Percentiles rank a stretch among this genome's conserved stretches.
Evolutionary conservation across 2,113 vertebrate species (phyloP).

Genomic region (Dicaeum eximium): DNA sequence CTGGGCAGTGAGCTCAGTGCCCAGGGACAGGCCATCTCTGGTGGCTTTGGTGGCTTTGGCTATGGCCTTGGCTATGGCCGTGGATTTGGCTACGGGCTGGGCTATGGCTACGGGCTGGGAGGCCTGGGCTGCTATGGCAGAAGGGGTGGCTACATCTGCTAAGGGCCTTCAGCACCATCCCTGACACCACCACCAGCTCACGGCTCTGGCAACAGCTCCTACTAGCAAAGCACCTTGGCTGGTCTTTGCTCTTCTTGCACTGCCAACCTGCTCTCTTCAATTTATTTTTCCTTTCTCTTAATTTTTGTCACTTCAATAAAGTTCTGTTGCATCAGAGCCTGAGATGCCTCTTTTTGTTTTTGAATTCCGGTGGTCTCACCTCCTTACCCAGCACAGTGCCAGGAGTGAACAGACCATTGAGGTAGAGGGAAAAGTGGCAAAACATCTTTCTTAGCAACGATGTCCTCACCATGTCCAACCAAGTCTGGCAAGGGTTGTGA

Average conservation of each 20-base stretch:
- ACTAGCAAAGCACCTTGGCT: no score
- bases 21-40: not conserved
- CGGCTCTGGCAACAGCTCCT: rapidly evolving
- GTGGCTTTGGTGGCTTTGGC: not conserved
- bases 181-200: not conserved
- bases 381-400: rapidly evolving
- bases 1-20: not conserved
- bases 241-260: no score
- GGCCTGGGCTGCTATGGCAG: not conserved
- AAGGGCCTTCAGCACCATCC: not conserved
- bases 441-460: not conserved
- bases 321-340: not conserved
- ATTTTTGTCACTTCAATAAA: not conserved
- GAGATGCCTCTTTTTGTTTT: rapidly evolving
- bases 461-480: no score
- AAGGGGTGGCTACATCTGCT: not conserved
- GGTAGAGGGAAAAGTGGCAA: not conserved
- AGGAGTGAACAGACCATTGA: not conserved
- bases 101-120: not conserved
- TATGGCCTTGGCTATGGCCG: not conserved
- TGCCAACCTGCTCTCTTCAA: not conserved
- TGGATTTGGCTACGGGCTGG: not conserved
- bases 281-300: not conserved
- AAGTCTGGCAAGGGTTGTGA: not conserved
- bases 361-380: not conserved